A percentile compares a stretch with the other conserved stretches of the same genome.
These are phyloP conservation scores for Anodontia alba DNA, from an alignment of 2,888 invertebrate genomes.

Conservation along the genomic window DNA sequence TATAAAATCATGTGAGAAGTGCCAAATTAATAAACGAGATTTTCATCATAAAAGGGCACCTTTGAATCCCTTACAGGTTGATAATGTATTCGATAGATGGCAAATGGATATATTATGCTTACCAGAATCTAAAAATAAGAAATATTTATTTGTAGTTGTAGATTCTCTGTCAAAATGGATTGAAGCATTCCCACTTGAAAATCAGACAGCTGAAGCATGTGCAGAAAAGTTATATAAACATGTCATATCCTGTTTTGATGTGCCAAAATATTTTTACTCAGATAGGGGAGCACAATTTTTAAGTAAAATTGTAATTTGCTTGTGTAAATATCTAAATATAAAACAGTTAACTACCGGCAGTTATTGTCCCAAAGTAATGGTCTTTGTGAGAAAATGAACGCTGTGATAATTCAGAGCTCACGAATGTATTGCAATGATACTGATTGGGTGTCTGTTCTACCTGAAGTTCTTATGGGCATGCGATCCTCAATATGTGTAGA, in stretches of 20 bases:
- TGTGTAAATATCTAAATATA: background rate
- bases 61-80: background rate
- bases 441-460: background rate
- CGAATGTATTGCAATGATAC: background rate
- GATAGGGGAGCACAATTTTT: background rate
- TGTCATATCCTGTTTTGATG: background rate
- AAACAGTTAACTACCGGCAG: background rate
- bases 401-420: background rate
- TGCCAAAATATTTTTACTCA: background rate
- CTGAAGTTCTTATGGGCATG: background rate
- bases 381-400: background rate
- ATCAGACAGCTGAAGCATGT: background rate
- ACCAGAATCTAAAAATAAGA: background rate
- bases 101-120: background rate
- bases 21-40: background rate
- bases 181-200: background rate
- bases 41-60: background rate
- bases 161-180: background rate
- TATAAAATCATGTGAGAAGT: background rate
- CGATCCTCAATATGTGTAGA: background rate
- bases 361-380: background rate
- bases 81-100: background rate
- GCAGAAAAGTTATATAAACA: background rate
- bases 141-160: background rate
- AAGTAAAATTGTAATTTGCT: background rate